phyloP scores from a whole-genome alignment of 2,113 vertebrate species.

The Bubo bubo region DNA sequence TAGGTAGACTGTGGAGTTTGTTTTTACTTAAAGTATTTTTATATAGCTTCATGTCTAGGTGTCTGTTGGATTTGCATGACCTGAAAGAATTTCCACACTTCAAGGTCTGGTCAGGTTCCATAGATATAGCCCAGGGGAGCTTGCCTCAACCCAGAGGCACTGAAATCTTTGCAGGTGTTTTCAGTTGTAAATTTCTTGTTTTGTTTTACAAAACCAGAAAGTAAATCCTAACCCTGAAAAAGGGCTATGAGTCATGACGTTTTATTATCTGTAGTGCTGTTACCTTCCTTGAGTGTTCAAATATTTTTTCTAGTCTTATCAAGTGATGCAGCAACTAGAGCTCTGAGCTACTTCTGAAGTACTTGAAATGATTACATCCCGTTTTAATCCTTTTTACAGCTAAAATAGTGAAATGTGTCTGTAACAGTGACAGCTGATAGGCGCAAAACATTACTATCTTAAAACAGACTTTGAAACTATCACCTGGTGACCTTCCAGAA shows the following conservation, averaged over 20 bases:
- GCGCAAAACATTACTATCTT: not conserved
- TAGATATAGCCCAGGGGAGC: not conserved
- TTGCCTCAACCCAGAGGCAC: not conserved
- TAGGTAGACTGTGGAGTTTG: not conserved
- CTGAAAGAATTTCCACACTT: not conserved
- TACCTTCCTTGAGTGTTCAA: not conserved
- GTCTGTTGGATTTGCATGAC: not conserved
- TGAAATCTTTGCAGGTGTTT: not conserved
- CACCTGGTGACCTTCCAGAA: not conserved
- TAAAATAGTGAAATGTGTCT: not conserved
- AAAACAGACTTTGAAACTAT: not conserved
- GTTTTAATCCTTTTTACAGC: constrained; percentile 12
- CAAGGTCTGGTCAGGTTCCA: not conserved
- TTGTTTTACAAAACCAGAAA: not conserved
- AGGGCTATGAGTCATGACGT: not conserved
- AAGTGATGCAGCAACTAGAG: not conserved
- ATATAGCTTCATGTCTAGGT: not conserved
- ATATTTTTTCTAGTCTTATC: constrained; percentile 39
- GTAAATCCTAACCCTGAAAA: not conserved
- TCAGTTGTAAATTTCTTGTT: not conserved
- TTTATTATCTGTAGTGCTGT: not conserved
- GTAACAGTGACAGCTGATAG: not conserved
- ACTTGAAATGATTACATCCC: constrained; percentile 16
- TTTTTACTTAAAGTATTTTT: constrained; percentile 27
- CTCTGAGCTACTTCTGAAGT: constrained; percentile 9